Evolutionary conservation across 2,888 invertebrate species (phyloP).

Genomic region (Pristionchus mayeri): DNA sequence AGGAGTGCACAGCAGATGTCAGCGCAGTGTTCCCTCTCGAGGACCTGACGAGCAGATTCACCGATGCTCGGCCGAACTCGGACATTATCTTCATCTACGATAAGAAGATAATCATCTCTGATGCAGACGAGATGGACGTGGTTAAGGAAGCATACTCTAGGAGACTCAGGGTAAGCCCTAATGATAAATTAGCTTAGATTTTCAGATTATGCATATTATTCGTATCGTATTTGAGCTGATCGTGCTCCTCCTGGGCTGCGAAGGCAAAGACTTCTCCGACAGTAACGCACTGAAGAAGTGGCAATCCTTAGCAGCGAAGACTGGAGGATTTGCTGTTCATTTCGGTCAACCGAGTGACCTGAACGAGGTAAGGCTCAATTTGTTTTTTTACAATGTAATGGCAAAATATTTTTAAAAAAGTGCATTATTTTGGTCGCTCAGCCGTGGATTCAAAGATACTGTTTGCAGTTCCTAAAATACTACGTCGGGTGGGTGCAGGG

Average conservation of each 20-base stretch:
- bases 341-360: neutral
- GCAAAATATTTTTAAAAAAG: too few species aligned
- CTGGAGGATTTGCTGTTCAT: constrained; percentile 35
- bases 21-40: neutral
- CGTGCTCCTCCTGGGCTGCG: constrained; percentile 29
- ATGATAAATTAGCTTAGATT: neutral
- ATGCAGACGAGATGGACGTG: neutral
- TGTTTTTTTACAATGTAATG: neutral
- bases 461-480: neutral
- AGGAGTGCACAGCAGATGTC: neutral
- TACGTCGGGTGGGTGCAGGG: neutral
- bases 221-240: neutral
- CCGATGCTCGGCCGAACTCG: neutral
- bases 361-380: neutral
- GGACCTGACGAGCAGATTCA: neutral
- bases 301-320: neutral
- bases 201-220: neutral
- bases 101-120: neutral
- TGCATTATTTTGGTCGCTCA: too few species aligned
- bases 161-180: neutral
- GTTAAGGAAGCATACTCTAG: neutral
- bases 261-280: neutral
- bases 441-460: too few species aligned
- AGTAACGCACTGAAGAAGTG: neutral
- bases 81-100: constrained; percentile 41